phyloP scores from a whole-genome alignment of 1,140 invertebrate species.

The Patella vulgata region DNA sequence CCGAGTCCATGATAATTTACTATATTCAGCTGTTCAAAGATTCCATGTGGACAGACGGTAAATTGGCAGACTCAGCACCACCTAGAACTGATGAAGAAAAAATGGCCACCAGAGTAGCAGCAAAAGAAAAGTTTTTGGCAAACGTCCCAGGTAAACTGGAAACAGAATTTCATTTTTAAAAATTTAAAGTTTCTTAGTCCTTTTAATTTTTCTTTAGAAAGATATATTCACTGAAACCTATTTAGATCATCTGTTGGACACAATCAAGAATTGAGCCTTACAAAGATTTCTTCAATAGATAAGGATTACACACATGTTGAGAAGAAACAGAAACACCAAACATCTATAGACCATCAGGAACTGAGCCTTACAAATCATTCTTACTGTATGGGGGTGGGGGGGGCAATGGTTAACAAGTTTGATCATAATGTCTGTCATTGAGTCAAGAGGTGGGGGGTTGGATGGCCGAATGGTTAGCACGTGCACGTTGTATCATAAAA shows the following conservation, averaged over 20 bases:
- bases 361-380: no score
- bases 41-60: conserved; percentile 88
- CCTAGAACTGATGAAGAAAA: conserved; percentile 78
- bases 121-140: conserved; percentile 63
- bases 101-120: conserved; percentile 68
- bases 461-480: no score
- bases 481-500: no score
- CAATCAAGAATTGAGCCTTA: not conserved
- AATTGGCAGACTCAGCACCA: conserved; percentile 70
- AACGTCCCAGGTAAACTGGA: conserved; percentile 66
- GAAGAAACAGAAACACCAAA: no score
- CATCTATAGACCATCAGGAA: no score
- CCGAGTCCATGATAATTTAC: conserved; percentile 89
- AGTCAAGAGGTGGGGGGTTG: no score
- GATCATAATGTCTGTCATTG: no score
- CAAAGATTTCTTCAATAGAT: no score
- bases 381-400: no score
- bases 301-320: no score
- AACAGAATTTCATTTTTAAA: not conserved
- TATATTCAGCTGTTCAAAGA: conserved; percentile 85
- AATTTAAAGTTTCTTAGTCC: not conserved
- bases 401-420: no score
- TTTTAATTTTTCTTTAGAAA: not conserved
- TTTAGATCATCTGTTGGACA: not conserved
- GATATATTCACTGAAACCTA: not conserved